phyloP scores from a whole-genome alignment of 1,140 invertebrate species.

The Wiebesia pumilae region DNA sequence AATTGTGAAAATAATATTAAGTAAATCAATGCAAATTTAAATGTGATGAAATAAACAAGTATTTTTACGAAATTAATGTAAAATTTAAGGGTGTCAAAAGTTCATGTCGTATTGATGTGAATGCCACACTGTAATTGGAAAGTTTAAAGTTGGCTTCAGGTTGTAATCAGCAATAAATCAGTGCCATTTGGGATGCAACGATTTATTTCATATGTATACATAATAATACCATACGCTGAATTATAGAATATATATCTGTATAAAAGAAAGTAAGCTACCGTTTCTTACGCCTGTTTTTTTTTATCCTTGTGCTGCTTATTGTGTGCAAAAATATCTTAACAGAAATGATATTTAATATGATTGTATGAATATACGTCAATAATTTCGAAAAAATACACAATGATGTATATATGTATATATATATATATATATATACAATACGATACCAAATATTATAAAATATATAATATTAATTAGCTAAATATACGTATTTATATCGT shows the following conservation, averaged over 20 bases:
- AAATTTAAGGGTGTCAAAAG: slow-evolving; percentile 40
- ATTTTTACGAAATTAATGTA: background rate
- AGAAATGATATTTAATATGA: background rate
- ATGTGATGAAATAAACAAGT: background rate
- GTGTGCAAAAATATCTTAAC: background rate
- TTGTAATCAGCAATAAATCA: slow-evolving; percentile 40
- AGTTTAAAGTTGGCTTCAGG: slow-evolving; percentile 1
- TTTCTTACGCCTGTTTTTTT: slow-evolving; percentile 1
- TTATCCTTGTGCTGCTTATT: background rate
- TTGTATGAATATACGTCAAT: background rate
- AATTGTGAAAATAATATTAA: too few relatives aligned
- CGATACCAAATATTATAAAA: background rate
- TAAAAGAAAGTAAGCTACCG: slow-evolving; percentile 37
- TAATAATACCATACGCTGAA: slow-evolving; percentile 30
- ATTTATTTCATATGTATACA: slow-evolving; percentile 43
- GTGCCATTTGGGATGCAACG: slow-evolving; percentile 35
- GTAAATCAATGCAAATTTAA: too few relatives aligned
- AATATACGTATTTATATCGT: background rate
- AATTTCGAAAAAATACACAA: slow-evolving; percentile 5
- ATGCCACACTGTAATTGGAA: slow-evolving; percentile 10
- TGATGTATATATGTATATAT: background rate
- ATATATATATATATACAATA: background rate
- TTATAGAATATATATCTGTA: slow-evolving; percentile 26
- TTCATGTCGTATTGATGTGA: slow-evolving; percentile 11
- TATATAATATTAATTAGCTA: background rate